A percentile compares a stretch with the other conserved stretches of the same genome.
These are phyloP conservation scores for Manis crassicaudata DNA, from an alignment of 2,797 vertebrate genomes.

Conservation along the genomic window DNA sequence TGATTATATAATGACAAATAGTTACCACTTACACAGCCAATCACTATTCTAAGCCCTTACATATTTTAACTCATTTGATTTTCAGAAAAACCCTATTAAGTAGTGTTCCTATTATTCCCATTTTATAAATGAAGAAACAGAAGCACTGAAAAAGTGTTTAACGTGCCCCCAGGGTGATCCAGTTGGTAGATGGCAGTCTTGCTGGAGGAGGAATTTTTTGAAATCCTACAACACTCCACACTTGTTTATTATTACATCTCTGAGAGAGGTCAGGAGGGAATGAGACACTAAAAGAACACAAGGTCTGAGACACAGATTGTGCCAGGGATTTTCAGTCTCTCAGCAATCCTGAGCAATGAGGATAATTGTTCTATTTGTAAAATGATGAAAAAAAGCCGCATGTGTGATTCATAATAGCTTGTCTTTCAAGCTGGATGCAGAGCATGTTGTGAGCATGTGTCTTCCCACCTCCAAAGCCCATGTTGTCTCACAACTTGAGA, in stretches of 20 bases:
- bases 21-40: neutral
- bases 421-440: neutral
- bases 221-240: neutral
- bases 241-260: neutral
- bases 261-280: neutral
- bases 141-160: neutral
- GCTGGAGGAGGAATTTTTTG: neutral
- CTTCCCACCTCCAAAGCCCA: neutral
- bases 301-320: neutral
- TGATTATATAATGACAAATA: neutral
- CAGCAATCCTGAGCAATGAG: neutral
- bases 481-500: neutral
- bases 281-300: neutral
- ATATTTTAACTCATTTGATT: neutral
- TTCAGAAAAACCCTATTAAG: neutral
- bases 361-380: neutral
- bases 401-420: neutral
- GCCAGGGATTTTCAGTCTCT: neutral
- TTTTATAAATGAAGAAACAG: neutral
- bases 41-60: neutral
- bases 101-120: neutral
- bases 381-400: neutral
- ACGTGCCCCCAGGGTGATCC: neutral
- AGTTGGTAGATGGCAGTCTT: neutral
- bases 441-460: accelerated